Evolutionary conservation across 1,140 invertebrate genomes (phyloP).

Genomic region (Polypedilum vanderplanki): DNA sequence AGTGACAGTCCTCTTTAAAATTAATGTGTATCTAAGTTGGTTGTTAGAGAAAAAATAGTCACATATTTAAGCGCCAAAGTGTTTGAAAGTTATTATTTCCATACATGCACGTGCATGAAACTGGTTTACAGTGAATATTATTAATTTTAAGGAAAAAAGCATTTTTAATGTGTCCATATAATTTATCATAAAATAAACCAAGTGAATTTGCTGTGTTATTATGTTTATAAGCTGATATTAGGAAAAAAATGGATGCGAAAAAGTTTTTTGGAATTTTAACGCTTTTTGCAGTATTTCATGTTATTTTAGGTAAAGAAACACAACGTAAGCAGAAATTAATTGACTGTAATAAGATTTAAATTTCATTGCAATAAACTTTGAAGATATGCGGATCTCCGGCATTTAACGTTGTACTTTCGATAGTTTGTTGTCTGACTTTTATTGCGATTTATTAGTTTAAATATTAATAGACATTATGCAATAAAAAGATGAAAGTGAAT

Average conservation of each 20-base stretch:
- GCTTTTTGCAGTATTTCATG: neutral
- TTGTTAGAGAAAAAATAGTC: neutral
- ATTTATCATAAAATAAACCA: neutral
- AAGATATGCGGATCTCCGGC: no score
- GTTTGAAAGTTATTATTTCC: slow-evolving; percentile 2
- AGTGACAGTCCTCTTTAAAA: neutral
- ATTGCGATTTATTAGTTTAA: no score
- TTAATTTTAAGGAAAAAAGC: neutral
- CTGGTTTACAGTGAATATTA: neutral
- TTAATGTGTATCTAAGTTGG: neutral
- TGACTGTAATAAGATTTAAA: neutral
- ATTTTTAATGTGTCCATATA: neutral
- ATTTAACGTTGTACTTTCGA: no score
- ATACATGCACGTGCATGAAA: neutral
- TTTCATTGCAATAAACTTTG: neutral
- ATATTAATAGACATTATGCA: no score
- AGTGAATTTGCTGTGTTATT: neutral
- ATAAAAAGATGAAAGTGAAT: no score
- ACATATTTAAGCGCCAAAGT: neutral
- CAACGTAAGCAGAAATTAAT: neutral
- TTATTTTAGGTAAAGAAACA: neutral
- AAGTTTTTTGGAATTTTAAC: neutral
- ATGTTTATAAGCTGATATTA: slow-evolving; percentile 14
- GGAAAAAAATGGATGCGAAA: neutral
- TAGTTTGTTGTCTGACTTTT: no score